phyloP scores from a whole-genome alignment of 2,888 invertebrate species.

The Drosophila anomelani region DNA sequence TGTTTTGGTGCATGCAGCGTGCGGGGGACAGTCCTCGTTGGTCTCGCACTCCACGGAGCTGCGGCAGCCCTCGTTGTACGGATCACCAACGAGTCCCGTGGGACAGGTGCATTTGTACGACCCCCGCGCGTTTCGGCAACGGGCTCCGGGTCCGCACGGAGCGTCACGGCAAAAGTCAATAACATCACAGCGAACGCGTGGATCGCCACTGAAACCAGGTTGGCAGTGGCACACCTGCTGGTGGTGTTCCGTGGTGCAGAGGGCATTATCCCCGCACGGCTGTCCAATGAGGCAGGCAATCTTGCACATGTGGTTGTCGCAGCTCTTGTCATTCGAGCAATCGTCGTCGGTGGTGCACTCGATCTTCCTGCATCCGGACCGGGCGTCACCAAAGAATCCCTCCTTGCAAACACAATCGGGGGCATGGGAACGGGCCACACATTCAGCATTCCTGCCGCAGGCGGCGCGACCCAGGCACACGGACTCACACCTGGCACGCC shows the following conservation, averaged over 20 bases:
- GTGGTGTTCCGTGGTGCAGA: constrained; percentile 94
- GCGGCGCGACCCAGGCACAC: constrained; percentile 89
- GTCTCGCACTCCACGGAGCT: constrained; percentile 92
- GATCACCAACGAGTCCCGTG: constrained; percentile 92
- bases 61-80: constrained; percentile 93
- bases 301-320: constrained; percentile 93
- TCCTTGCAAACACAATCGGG: constrained; percentile 91
- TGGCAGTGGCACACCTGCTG: constrained; percentile 92
- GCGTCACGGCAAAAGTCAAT: constrained; percentile 92
- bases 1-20: constrained; percentile 90
- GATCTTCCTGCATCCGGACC: constrained; percentile 91
- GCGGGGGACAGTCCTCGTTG: constrained; percentile 92
- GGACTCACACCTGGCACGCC: constrained; percentile 91
- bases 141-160: constrained; percentile 92
- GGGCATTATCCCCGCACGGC: constrained; percentile 93
- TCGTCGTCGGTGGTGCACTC: constrained; percentile 90
- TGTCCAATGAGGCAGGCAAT: constrained; percentile 93
- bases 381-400: constrained; percentile 93
- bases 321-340: constrained; percentile 93
- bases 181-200: constrained; percentile 88
- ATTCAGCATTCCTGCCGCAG: constrained; percentile 94
- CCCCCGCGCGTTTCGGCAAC: constrained; percentile 92
- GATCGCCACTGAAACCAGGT: constrained; percentile 94
- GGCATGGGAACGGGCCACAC: constrained; percentile 89
- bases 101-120: constrained; percentile 93